Percentiles rank a stretch among this genome's conserved stretches.
These are phyloP conservation scores for Thymelicus sylvestris DNA, from an alignment of 2,888 invertebrate genomes.

Conservation along the genomic window DNA sequence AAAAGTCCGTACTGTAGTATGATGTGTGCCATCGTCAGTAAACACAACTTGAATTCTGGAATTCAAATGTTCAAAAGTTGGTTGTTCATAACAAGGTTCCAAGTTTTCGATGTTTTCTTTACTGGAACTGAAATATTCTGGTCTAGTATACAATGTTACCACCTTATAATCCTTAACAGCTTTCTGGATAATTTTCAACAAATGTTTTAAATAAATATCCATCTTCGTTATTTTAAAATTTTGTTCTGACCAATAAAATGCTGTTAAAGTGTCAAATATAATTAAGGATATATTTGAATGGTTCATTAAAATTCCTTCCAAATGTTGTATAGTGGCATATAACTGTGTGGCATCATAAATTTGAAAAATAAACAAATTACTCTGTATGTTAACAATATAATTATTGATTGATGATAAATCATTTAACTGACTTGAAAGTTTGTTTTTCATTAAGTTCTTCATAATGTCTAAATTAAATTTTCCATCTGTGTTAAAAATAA, in stretches of 20 bases:
- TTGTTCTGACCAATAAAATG: conserved; percentile 84
- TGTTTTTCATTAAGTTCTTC: conserved; percentile 50
- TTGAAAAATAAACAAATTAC: conserved; percentile 62
- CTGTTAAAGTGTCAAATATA: conserved; percentile 73
- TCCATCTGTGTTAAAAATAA: conserved; percentile 75
- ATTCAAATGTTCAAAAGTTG: conserved; percentile 59
- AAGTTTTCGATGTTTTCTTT: conserved; percentile 58
- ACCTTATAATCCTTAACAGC: conserved; percentile 78
- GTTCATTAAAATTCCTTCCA: conserved; percentile 68
- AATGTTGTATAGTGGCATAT: conserved; percentile 68
- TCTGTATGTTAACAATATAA: conserved; percentile 50
- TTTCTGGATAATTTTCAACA: conserved; percentile 70
- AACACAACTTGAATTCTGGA: conserved; percentile 65
- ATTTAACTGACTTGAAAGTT: conserved; percentile 42
- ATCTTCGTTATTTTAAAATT: conserved; percentile 73
- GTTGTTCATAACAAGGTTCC: conserved; percentile 53
- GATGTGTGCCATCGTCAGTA: conserved; percentile 43
- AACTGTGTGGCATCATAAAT: conserved; percentile 74
- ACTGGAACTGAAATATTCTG: conserved; percentile 76
- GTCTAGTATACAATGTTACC: conserved; percentile 80
- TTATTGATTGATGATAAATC: conserved; percentile 42
- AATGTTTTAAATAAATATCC: conserved; percentile 77
- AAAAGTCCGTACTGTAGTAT: conserved; percentile 51
- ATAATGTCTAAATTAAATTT: conserved; percentile 61
- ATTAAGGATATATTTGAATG: conserved; percentile 69